These are phyloP conservation scores for Eulemur rufifrons DNA, from an alignment of 2,113 vertebrate species.

Conservation along the genomic window DNA sequence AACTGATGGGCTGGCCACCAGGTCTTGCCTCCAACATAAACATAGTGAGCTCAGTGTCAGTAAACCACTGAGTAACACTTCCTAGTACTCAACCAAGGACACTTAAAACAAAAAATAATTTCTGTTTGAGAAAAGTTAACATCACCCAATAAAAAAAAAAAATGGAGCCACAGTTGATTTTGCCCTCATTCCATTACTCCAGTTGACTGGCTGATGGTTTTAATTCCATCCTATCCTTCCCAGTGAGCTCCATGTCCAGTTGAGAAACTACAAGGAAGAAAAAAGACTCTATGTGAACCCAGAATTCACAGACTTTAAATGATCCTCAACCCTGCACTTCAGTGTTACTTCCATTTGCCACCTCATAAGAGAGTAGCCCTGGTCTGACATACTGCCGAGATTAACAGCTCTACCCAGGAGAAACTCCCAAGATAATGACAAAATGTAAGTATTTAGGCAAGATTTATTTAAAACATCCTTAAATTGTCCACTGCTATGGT, in stretches of 20 bases:
- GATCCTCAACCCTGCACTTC: not conserved
- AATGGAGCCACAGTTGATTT: not conserved
- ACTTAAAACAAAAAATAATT: constrained; percentile 3
- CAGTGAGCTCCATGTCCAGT: not conserved
- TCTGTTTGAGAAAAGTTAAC: not conserved
- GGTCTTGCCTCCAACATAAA: not conserved
- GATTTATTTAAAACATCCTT: constrained; percentile 29
- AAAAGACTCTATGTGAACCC: not conserved
- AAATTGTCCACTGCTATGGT: not conserved
- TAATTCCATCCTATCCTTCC: not conserved
- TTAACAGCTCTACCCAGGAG: not conserved
- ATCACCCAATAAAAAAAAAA: not conserved
- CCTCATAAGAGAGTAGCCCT: not conserved
- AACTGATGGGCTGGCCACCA: not conserved
- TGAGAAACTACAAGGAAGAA: not conserved
- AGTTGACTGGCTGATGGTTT: not conserved
- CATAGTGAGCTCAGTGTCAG: not conserved
- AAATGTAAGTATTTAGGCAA: not conserved
- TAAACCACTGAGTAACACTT: not conserved
- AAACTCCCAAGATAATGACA: not conserved
- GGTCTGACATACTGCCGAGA: not conserved
- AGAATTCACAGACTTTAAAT: not conserved
- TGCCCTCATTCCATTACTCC: not conserved
- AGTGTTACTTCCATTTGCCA: not conserved
- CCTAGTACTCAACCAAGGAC: not conserved